Percentiles rank a stretch among this genome's conserved stretches.
These are phyloP conservation scores for Dryobates pubescens DNA, from an alignment of 2,797 vertebrate species.

Conservation along the genomic window DNA sequence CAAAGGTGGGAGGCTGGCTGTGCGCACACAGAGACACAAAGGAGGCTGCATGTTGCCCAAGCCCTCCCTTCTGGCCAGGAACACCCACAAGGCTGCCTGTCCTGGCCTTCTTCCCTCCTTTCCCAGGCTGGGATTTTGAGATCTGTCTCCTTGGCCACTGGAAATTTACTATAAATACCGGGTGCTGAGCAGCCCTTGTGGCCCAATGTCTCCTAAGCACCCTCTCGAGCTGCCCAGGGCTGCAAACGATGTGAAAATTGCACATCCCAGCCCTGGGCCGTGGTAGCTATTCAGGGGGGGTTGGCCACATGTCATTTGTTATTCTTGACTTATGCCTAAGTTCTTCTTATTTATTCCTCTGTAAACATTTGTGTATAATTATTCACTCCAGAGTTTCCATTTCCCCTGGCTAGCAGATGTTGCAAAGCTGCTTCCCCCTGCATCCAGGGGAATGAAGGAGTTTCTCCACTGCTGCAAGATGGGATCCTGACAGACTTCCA, in stretches of 20 bases:
- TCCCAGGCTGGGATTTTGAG: background rate
- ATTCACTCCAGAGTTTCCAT: conserved; percentile 61
- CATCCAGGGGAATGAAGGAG: background rate
- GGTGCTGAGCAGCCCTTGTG: background rate
- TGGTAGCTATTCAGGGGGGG: conserved; percentile 29
- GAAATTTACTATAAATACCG: conserved; percentile 58
- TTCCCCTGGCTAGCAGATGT: conserved; percentile 54
- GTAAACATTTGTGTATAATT: conserved; percentile 69
- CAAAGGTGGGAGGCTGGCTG: background rate
- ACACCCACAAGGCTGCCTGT: background rate
- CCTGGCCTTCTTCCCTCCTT: conserved; percentile 26
- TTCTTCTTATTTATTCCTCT: conserved; percentile 45
- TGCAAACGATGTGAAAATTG: conserved; percentile 66
- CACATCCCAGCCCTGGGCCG: background rate
- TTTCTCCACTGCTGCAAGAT: conserved; percentile 20
- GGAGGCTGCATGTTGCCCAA: background rate
- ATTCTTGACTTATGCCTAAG: conserved; percentile 56
- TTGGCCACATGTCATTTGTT: conserved; percentile 55
- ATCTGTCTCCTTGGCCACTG: conserved; percentile 22
- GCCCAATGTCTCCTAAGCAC: conserved; percentile 14
- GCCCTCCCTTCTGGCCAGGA: background rate
- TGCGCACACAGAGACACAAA: background rate
- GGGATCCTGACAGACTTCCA: conserved; percentile 21
- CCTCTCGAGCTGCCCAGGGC: background rate
- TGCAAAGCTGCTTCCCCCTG: background rate